Evolutionary conservation across 2,113 vertebrate genomes (phyloP).

Genomic region (Neotoma lepida): DNA sequence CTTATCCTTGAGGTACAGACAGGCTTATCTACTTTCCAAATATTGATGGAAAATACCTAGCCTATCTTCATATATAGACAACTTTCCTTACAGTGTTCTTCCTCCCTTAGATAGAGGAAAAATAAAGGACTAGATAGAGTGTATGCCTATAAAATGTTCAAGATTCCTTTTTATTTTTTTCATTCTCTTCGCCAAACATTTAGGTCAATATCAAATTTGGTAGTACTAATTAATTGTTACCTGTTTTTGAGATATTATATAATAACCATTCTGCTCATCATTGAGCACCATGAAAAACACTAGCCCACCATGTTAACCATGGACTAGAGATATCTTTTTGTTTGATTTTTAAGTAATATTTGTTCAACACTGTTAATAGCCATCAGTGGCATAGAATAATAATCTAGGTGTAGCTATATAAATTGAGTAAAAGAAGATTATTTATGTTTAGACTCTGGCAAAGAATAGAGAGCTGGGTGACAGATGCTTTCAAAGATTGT

Average conservation of each 20-base stretch:
- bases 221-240: not conserved
- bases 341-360: constrained; percentile 14
- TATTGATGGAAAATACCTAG: constrained; percentile 10
- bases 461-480: constrained; percentile 26
- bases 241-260: not conserved
- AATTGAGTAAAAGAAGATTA: not conserved
- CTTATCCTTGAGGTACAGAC: not conserved
- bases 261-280: not conserved
- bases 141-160: not conserved
- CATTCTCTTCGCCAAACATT: not conserved
- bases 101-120: not conserved
- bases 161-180: not conserved
- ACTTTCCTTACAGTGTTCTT: not conserved
- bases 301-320: not conserved
- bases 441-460: constrained; percentile 45
- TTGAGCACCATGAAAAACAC: not conserved
- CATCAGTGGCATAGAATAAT: not conserved
- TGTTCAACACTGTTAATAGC: not conserved
- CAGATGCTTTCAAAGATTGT: constrained; percentile 44
- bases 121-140: not conserved
- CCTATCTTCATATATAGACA: not conserved
- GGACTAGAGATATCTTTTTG: not conserved
- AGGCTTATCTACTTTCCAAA: not conserved
- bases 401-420: not conserved
- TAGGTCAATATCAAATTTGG: not conserved